Percentiles rank a stretch among this genome's conserved stretches.
Evolutionary conservation across 2,888 invertebrate species (phyloP).

Genomic region (Watsonalla binaria): DNA sequence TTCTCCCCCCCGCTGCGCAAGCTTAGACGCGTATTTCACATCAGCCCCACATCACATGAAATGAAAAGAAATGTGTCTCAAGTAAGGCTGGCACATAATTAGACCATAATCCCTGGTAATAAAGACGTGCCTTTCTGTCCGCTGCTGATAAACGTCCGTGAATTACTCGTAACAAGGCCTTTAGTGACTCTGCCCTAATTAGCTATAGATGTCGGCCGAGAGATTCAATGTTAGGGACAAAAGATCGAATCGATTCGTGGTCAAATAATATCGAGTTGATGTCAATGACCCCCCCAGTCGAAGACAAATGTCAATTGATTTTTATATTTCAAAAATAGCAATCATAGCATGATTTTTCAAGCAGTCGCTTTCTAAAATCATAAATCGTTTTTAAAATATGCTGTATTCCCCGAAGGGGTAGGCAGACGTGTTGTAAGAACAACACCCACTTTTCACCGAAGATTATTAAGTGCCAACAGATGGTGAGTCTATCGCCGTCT

Average conservation of each 20-base stretch:
- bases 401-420: no score
- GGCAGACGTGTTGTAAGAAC: no score
- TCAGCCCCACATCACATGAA: background rate
- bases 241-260: background rate
- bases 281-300: no score
- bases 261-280: no score
- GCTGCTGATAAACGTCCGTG: conserved; percentile 25
- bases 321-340: no score
- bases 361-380: no score
- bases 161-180: background rate
- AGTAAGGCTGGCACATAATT: conserved; percentile 28
- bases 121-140: conserved; percentile 30
- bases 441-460: no score
- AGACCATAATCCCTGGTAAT: conserved; percentile 30
- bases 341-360: no score
- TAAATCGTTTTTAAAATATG: no score
- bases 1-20: background rate
- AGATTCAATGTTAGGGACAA: background rate
- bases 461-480: no score
- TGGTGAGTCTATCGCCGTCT: no score
- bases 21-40: background rate
- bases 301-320: no score
- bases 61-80: background rate
- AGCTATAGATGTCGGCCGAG: background rate
- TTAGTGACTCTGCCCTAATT: background rate